Evolutionary conservation across 2,888 invertebrate genomes (phyloP).

Genomic region (Podotricha telesiphe): DNA sequence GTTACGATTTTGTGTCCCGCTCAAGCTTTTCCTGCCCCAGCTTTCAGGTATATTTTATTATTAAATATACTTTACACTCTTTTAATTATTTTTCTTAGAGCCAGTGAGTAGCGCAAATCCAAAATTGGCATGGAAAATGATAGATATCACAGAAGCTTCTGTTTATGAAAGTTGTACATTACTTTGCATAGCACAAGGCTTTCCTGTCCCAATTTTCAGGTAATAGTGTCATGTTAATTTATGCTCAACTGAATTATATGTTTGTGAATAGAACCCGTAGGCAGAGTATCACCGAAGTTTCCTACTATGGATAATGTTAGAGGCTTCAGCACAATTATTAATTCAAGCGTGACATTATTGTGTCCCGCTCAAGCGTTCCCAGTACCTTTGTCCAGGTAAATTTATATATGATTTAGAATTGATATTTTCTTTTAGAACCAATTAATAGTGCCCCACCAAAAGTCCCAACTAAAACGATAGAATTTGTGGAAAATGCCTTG

Average conservation of each 20-base stretch:
- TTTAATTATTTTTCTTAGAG: conserved; percentile 75
- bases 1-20: conserved; percentile 87
- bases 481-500: conserved; percentile 72
- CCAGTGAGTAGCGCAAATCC: conserved; percentile 88
- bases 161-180: conserved; percentile 70
- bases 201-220: conserved; percentile 88
- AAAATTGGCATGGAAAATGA: conserved; percentile 85
- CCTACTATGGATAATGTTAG: conserved; percentile 87
- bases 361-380: conserved; percentile 89
- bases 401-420: conserved; percentile 48
- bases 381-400: conserved; percentile 86
- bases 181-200: conserved; percentile 86
- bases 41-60: conserved; percentile 82
- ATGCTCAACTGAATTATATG: conserved; percentile 29
- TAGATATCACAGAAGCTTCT: conserved; percentile 71
- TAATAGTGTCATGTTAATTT: conserved; percentile 58
- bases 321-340: conserved; percentile 77
- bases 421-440: conserved; percentile 83
- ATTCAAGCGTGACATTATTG: conserved; percentile 84
- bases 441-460: conserved; percentile 88
- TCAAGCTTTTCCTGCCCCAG: conserved; percentile 89
- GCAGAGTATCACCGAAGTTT: conserved; percentile 87
- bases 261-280: conserved; percentile 81
- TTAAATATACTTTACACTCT: conserved; percentile 40
- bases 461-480: conserved; percentile 82